Conservation (phyloP, 92 coral and sea anemone species). For the Parazoanthus atlanticus region DNA sequence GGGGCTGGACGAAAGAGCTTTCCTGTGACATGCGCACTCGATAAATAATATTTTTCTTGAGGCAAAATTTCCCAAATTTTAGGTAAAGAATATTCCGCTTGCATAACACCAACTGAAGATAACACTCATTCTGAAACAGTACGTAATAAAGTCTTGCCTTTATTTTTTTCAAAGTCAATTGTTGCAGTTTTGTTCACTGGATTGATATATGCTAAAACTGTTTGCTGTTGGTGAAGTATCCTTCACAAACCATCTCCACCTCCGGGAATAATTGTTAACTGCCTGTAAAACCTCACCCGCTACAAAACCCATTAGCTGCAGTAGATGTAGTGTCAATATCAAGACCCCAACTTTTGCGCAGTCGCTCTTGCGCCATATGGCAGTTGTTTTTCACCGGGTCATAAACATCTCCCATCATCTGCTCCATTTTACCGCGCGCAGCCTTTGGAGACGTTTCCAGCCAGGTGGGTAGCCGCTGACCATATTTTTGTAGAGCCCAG, state of each 20-base stretch:
- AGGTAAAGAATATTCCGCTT: too few species aligned
- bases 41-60: too few species aligned
- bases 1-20: too few species aligned
- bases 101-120: too few species aligned
- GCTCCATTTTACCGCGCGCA: slow-evolving; percentile 65
- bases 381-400: slow-evolving; percentile 62
- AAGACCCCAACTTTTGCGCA: slow-evolving; percentile 58
- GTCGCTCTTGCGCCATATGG: slow-evolving; percentile 58
- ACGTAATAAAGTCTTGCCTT: too few species aligned
- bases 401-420: slow-evolving; percentile 55
- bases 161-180: too few species aligned
- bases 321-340: slow-evolving; percentile 14
- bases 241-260: not conserved
- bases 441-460: slow-evolving; percentile 45
- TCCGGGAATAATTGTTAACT: not conserved
- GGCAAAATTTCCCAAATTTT: too few species aligned
- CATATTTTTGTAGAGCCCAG: slow-evolving; percentile 55
- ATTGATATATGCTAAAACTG: too few species aligned
- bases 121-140: too few species aligned
- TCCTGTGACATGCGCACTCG: too few species aligned
- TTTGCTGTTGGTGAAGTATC: not conserved
- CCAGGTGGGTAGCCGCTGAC: slow-evolving; percentile 44
- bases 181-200: too few species aligned
- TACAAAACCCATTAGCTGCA: slow-evolving; percentile 7
- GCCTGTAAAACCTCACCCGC: not conserved